These are phyloP conservation scores for Atractosteus spatula DNA, from an alignment of 2,113 vertebrate genomes.

Conservation along the genomic window DNA sequence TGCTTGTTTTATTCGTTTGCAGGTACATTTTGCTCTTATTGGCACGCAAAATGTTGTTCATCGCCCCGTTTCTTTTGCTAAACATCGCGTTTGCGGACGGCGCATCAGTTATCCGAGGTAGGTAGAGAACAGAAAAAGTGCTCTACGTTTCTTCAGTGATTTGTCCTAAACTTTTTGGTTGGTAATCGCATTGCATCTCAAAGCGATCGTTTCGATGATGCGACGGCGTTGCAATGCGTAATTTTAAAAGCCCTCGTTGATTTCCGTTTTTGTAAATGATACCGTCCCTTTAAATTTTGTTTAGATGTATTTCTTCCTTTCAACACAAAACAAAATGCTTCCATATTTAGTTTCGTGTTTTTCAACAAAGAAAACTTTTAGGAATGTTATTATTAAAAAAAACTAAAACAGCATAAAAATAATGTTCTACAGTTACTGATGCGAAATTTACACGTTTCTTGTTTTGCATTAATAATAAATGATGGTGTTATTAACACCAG, in stretches of 20 bases:
- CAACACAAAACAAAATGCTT: too few species aligned
- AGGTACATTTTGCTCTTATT: conserved; percentile 7
- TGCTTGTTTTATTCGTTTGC: conserved; percentile 18
- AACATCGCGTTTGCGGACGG: conserved; percentile 39
- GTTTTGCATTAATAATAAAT: too few species aligned
- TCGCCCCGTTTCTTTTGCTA: conserved; percentile 51
- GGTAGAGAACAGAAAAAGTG: conserved; percentile 2
- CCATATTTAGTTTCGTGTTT: too few species aligned
- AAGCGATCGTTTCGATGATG: not conserved
- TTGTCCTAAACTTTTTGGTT: not conserved
- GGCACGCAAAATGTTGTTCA: conserved; percentile 42
- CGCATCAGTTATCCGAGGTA: conserved; percentile 52
- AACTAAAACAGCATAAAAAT: too few species aligned
- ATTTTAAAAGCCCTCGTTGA: not conserved
- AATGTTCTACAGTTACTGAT: too few species aligned
- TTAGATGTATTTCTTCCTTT: too few species aligned
- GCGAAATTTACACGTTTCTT: too few species aligned
- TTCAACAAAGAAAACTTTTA: too few species aligned
- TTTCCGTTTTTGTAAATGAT: not conserved
- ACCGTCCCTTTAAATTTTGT: too few species aligned
- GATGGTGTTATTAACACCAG: too few species aligned
- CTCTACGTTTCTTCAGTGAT: not conserved
- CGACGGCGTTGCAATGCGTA: not conserved
- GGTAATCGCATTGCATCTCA: not conserved
- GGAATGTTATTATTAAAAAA: too few species aligned